These are phyloP conservation scores for Pampus argenteus DNA, from an alignment of 2,797 vertebrate species.

Conservation along the genomic window DNA sequence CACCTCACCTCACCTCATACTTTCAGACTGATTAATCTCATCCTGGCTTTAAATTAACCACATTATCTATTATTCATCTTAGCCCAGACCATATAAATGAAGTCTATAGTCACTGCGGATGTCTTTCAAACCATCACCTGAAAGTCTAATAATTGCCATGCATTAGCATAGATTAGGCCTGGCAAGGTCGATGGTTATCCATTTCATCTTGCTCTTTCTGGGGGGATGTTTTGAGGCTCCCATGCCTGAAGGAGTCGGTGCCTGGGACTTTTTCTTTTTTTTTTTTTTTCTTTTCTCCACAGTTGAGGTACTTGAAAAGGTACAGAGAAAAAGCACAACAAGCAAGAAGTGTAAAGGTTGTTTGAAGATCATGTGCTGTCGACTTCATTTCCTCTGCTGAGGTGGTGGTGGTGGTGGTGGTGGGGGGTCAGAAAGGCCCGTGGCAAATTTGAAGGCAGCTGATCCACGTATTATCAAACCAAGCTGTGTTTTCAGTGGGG, in stretches of 20 bases:
- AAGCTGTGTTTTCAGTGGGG: conserved; percentile 26
- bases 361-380: conserved; percentile 45
- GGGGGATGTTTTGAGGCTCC: conserved; percentile 19
- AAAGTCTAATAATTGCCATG: conserved; percentile 56
- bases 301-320: conserved; percentile 31
- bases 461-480: conserved; percentile 48
- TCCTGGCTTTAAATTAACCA: conserved; percentile 45
- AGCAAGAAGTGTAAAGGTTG: conserved; percentile 53
- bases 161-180: conserved; percentile 70
- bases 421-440: conserved; percentile 40
- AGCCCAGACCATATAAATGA: conserved; percentile 36
- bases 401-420: not conserved
- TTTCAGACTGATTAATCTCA: conserved; percentile 41
- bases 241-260: conserved; percentile 12
- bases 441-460: conserved; percentile 34
- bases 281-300: conserved; percentile 9
- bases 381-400: conserved; percentile 34
- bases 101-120: conserved; percentile 36
- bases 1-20: not conserved
- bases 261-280: conserved; percentile 17
- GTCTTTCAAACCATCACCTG: conserved; percentile 45
- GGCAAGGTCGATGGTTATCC: conserved; percentile 58
- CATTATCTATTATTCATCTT: conserved; percentile 57
- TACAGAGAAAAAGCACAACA: conserved; percentile 42
- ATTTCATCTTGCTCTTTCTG: conserved; percentile 39